Percentiles rank a stretch among this genome's conserved stretches.
phyloP scores from a whole-genome alignment of 53 echinoderm and acorn worm species.

The Echinometra lucunter region DNA sequence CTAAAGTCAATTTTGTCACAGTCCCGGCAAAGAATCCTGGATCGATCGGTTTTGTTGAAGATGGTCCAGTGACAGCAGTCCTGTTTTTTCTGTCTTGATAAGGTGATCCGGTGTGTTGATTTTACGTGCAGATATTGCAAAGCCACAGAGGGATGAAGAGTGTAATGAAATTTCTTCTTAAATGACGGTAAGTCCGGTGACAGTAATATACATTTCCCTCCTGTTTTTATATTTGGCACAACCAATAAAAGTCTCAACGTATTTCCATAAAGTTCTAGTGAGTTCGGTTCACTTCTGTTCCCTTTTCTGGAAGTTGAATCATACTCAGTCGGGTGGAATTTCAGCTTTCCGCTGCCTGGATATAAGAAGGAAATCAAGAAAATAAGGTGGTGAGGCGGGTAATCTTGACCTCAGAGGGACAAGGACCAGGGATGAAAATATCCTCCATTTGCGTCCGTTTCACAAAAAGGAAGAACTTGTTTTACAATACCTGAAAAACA shows the following conservation, averaged over 20 bases:
- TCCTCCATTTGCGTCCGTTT: background rate
- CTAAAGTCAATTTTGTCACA: no score
- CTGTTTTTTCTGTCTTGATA: background rate
- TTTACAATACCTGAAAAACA: no score
- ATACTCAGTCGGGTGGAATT: constrained; percentile 67
- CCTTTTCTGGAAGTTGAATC: constrained; percentile 59
- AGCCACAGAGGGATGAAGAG: background rate
- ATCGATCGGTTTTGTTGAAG: background rate
- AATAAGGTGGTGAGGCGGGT: background rate
- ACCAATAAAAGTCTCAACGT: constrained; percentile 28
- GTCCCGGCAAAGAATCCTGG: background rate
- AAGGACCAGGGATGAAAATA: background rate
- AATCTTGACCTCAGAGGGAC: background rate
- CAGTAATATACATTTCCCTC: constrained; percentile 32
- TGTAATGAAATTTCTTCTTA: background rate
- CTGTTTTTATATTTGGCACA: constrained; percentile 52
- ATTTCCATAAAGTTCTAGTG: background rate
- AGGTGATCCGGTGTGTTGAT: background rate
- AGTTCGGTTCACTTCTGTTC: background rate
- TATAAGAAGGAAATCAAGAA: constrained; percentile 34
- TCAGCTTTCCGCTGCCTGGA: constrained; percentile 67
- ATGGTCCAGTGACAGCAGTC: background rate
- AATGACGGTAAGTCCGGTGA: constrained; percentile 16
- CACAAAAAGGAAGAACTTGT: no score
- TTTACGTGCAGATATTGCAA: background rate